Conservation (phyloP, 2,113 vertebrate genomes). For the Columbina picui region DNA sequence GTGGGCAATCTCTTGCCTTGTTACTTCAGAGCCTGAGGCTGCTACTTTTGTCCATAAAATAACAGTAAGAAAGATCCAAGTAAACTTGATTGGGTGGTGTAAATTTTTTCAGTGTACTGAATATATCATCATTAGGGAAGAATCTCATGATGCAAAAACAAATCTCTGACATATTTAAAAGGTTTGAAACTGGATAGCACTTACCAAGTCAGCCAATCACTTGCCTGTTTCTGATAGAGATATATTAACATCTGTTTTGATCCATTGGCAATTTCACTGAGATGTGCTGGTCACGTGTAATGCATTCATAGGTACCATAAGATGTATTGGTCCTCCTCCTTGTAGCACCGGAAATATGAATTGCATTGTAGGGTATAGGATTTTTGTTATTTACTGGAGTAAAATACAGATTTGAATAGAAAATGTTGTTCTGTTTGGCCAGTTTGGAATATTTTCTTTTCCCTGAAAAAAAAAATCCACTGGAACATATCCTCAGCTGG, state of each 20-base stretch:
- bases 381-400: conserved; percentile 14
- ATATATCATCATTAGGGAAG: neutral
- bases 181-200: neutral
- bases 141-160: neutral
- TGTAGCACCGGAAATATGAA: neutral
- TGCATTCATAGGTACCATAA: conserved; percentile 16
- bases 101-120: neutral
- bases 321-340: conserved; percentile 1
- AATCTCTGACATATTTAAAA: neutral
- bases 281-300: neutral
- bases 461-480: neutral
- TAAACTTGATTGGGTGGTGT: neutral
- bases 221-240: neutral
- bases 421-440: neutral
- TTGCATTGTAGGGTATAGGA: neutral
- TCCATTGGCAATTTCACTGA: neutral
- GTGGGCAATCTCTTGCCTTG: neutral
- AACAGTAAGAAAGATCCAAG: neutral
- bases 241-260: neutral
- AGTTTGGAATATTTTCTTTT: neutral
- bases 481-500: neutral
- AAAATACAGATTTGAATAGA: neutral
- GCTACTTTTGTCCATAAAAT: neutral
- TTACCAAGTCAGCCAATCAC: neutral
- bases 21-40: neutral